These are phyloP conservation scores for Loris lydekkerianus DNA, from an alignment of 2,797 vertebrate genomes.

Conservation along the genomic window DNA sequence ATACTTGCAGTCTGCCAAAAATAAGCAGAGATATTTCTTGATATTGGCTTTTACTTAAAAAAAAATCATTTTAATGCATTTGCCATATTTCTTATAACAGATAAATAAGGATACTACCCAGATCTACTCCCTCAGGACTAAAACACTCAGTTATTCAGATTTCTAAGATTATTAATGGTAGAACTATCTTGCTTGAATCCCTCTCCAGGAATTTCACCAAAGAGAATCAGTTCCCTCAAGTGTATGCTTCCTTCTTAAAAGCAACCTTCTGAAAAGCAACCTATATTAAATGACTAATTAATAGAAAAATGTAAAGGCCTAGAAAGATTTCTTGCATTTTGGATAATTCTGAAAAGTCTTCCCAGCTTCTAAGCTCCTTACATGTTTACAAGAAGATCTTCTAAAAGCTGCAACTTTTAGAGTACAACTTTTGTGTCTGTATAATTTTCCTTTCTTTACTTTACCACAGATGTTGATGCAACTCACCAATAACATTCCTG, in stretches of 20 bases:
- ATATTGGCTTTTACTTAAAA: constrained; percentile 16
- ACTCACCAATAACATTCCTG: neutral
- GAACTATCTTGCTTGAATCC: neutral
- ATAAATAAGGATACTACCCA: neutral
- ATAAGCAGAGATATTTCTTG: neutral
- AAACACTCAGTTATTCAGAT: neutral
- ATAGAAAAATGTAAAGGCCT: neutral
- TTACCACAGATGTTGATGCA: neutral
- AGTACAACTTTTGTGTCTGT: neutral
- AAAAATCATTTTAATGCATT: neutral
- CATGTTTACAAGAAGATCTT: neutral
- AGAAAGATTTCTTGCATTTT: neutral
- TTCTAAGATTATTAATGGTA: neutral
- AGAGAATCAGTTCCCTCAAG: neutral
- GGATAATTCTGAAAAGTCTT: neutral
- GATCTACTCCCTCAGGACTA: neutral
- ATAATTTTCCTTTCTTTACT: neutral
- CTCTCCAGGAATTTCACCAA: neutral
- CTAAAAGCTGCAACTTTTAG: neutral
- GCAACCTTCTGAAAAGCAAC: neutral
- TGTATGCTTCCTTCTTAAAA: neutral
- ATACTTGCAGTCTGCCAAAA: neutral
- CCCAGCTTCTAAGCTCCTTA: neutral
- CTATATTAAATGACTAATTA: neutral
- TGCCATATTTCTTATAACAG: neutral